Evolutionary conservation across 2,113 vertebrate genomes (phyloP).

Genomic region (Dipodomys ordii): DNA sequence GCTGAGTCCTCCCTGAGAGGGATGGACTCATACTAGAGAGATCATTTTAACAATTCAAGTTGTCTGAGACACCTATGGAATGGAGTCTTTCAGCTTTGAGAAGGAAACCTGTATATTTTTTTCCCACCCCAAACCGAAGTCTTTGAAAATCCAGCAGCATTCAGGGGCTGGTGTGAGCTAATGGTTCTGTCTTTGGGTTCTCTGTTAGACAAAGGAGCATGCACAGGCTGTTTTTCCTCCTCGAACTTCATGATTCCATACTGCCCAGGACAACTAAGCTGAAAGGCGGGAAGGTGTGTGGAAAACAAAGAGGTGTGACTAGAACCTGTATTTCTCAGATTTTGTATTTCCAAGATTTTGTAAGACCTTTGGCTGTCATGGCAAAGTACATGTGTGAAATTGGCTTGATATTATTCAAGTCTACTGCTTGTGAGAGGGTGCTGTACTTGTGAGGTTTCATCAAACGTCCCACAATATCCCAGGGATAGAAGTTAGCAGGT

Average conservation of each 20-base stretch:
- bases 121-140: neutral
- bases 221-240: neutral
- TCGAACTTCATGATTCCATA: neutral
- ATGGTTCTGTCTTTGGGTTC: neutral
- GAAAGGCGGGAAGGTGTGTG: neutral
- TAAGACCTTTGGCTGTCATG: too few relatives aligned
- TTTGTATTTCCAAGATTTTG: too few relatives aligned
- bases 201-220: neutral
- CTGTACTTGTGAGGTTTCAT: too few relatives aligned
- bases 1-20: neutral
- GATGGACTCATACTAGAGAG: neutral
- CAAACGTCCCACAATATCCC: too few relatives aligned
- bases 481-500: too few relatives aligned
- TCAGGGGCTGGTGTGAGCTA: neutral
- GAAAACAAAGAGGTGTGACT: neutral
- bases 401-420: too few relatives aligned
- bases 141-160: neutral
- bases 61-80: neutral
- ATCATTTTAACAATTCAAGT: neutral
- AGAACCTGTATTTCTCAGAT: too few relatives aligned
- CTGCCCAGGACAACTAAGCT: neutral
- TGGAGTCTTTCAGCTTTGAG: neutral
- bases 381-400: too few relatives aligned
- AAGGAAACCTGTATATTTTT: neutral
- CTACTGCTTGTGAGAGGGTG: too few relatives aligned